These are phyloP conservation scores for Phasianus colchicus DNA, from an alignment of 2,113 vertebrate genomes.

Conservation along the genomic window DNA sequence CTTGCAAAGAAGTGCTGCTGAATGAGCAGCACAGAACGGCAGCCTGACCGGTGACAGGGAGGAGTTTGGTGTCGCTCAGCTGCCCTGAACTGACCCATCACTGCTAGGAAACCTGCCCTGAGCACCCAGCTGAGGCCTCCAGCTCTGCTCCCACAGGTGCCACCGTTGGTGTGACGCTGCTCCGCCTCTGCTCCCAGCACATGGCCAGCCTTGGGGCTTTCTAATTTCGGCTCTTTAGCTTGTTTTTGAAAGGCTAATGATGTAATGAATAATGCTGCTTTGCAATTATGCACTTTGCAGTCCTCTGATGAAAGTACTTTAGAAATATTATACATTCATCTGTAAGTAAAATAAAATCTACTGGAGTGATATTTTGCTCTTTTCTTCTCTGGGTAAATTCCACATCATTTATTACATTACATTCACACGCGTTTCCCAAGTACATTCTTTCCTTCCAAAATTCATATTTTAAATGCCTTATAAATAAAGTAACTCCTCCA, in stretches of 20 bases:
- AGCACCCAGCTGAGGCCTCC: fast-evolving
- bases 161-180: background rate
- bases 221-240: background rate
- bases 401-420: constrained; percentile 62
- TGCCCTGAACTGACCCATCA: background rate
- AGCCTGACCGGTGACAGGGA: fast-evolving
- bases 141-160: fast-evolving
- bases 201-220: background rate
- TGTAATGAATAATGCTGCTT: background rate
- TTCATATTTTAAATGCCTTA: constrained; percentile 65
- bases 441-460: constrained; percentile 39
- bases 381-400: constrained; percentile 68
- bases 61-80: fast-evolving
- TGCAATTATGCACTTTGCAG: constrained; percentile 48
- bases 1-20: background rate
- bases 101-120: fast-evolving
- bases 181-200: background rate
- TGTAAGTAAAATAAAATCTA: constrained; percentile 60
- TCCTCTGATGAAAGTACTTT: constrained; percentile 49
- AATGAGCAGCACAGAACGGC: too few relatives aligned
- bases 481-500: constrained; percentile 61
- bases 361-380: constrained; percentile 61
- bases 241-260: background rate
- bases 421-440: constrained; percentile 37
- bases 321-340: constrained; percentile 54